phyloP scores from a whole-genome alignment of 2,113 vertebrate genomes.

The Chamaetylas fuelleborni region DNA sequence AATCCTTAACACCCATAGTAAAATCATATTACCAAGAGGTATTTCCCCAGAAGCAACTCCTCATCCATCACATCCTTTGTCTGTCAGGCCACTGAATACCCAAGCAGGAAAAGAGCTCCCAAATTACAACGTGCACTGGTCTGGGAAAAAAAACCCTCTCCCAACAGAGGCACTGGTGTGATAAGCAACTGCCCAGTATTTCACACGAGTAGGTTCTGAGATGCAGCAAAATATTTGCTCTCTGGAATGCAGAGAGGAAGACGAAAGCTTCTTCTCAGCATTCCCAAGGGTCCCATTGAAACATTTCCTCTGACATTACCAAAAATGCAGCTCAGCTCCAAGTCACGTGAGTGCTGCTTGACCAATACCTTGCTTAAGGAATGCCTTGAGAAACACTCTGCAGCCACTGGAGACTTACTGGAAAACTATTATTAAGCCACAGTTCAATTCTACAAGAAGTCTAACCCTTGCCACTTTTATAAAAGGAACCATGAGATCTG shows the following conservation, averaged over 20 bases:
- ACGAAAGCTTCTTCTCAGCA: conserved; percentile 46
- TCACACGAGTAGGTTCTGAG: conserved; percentile 29
- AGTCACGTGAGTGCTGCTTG: neutral
- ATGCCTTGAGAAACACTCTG: conserved; percentile 23
- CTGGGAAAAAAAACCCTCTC: neutral
- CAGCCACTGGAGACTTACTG: conserved; percentile 20
- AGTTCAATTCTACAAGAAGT: neutral
- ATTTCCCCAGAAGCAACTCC: neutral
- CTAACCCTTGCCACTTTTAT: neutral
- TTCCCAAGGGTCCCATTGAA: conserved; percentile 33
- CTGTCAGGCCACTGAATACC: neutral
- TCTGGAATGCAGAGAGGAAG: conserved; percentile 43
- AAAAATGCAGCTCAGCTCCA: neutral
- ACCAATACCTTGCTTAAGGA: conserved; percentile 19
- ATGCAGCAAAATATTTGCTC: conserved; percentile 1
- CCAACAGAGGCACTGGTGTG: neutral
- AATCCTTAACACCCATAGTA: neutral
- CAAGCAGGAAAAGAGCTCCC: neutral
- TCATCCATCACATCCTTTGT: neutral
- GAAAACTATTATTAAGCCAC: conserved; percentile 23
- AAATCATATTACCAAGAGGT: neutral
- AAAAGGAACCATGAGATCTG: neutral
- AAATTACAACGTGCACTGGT: neutral
- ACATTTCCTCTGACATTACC: neutral
- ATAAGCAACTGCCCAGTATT: neutral